phyloP scores from a whole-genome alignment of 2,113 vertebrate species.

The Abramis brama region DNA sequence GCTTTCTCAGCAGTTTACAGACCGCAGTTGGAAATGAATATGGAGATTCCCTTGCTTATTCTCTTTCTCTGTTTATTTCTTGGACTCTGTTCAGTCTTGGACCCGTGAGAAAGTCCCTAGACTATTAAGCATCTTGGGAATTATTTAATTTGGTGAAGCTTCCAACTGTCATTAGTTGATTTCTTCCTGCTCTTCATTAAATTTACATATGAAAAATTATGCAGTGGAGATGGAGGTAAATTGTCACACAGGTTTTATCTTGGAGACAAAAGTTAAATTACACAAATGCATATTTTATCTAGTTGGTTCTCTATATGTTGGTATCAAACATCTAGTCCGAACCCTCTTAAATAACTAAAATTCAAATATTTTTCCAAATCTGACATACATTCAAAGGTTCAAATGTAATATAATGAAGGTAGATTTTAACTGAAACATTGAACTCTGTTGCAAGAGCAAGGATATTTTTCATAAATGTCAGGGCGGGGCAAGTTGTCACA shows the following conservation, averaged over 20 bases:
- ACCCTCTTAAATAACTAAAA: background rate
- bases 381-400: background rate
- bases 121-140: conserved; percentile 6
- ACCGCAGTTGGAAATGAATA: conserved; percentile 48
- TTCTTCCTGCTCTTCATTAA: background rate
- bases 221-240: background rate
- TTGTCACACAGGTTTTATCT: background rate
- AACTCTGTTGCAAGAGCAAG: background rate
- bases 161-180: background rate
- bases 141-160: conserved; percentile 9
- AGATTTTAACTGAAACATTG: background rate
- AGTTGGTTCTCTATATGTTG: background rate
- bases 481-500: background rate
- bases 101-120: background rate
- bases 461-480: background rate
- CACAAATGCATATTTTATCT: background rate
- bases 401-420: background rate
- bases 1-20: conserved; percentile 57
- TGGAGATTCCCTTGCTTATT: conserved; percentile 39
- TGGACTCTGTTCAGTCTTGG: background rate
- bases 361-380: background rate
- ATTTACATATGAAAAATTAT: background rate
- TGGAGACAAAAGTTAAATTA: background rate
- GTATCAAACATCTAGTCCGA: background rate
- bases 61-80: conserved; percentile 30